Base-by-base conservation (phyloP, 1,140 invertebrate species). In the Atta colombica region DNA sequence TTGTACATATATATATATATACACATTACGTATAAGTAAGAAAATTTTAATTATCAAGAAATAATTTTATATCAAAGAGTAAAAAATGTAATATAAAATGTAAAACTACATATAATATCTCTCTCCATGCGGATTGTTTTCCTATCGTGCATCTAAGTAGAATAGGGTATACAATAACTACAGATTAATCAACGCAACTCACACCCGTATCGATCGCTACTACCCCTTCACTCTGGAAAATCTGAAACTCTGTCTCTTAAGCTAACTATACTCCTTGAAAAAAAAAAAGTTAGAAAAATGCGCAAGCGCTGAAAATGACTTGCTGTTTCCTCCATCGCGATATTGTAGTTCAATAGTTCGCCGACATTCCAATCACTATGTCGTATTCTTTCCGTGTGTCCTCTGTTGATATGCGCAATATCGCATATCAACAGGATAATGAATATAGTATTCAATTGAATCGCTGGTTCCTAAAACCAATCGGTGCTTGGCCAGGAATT, bases 391-490 rank as follows among this genome's bases (percentile, higher is more conserved):
- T 49, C 18, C 14, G 7, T n/a, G 58, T 60, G 1, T 18, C 3
- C 0, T 2, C 21, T 1, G 21, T 21, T 21, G 21, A 21, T 21
- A 45, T 14, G 25, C 21, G 0, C n/a, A 78, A 80, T 8, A 21
- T 25, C 2, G 4, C 3, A 10, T 6, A 88, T 8, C 3, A 4
- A 0, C 31, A 18, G 0, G 87, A 89, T 1, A 86, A 61, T 58
- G 61, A 88, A 12, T 90, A 86, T 3, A 87, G 72, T 12, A 69
- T 89, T 6, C 68, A 66, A n/a, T 18, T 91, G 31, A 91, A 88
- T 31, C 84, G 88, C 10, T 91, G 89, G 88, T 55, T 91, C 7
- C 25, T 92, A 8, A 87, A 69, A 10, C 87, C 88, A 1, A 87
- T 92, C 16, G 90, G 89, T 0, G 77, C 63, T 0, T 91, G 90